Conservation (phyloP, 2,113 vertebrate species). For the Tachycineta bicolor region DNA sequence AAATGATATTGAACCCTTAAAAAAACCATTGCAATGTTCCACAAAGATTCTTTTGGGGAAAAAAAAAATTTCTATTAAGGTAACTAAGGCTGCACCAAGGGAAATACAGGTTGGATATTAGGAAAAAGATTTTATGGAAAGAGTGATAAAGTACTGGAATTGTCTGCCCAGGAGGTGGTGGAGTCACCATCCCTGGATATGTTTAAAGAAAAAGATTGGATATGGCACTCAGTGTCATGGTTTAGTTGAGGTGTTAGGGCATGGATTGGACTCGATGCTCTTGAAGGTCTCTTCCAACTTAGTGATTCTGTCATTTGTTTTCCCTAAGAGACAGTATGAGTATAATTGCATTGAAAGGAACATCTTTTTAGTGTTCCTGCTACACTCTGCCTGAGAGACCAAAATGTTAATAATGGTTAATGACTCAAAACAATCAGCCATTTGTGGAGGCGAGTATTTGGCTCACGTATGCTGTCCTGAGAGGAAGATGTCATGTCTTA, state of each 20-base stretch:
- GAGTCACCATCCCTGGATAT: not conserved
- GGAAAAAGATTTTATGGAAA: not conserved
- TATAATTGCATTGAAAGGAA: not conserved
- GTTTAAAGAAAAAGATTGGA: not conserved
- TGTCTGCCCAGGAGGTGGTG: not conserved
- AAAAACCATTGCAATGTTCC: not conserved
- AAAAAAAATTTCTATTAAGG: not conserved
- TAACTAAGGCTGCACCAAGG: not conserved
- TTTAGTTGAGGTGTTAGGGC: not conserved
- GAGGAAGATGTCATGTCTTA: not conserved
- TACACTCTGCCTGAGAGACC: not conserved
- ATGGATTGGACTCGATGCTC: not conserved
- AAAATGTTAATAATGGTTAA: not conserved
- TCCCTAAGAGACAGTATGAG: not conserved
- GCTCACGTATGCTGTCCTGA: fast-evolving
- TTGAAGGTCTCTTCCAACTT: not conserved
- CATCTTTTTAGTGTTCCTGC: not conserved
- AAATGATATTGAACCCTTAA: not conserved
- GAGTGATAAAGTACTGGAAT: not conserved
- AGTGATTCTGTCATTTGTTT: not conserved
- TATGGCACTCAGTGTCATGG: not conserved
- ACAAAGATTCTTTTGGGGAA: not conserved
- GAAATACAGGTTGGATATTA: not conserved
- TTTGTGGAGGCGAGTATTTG: not conserved
- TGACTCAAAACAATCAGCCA: not conserved